Conservation (phyloP, 2,113 vertebrate genomes). For the Canis aureus region DNA sequence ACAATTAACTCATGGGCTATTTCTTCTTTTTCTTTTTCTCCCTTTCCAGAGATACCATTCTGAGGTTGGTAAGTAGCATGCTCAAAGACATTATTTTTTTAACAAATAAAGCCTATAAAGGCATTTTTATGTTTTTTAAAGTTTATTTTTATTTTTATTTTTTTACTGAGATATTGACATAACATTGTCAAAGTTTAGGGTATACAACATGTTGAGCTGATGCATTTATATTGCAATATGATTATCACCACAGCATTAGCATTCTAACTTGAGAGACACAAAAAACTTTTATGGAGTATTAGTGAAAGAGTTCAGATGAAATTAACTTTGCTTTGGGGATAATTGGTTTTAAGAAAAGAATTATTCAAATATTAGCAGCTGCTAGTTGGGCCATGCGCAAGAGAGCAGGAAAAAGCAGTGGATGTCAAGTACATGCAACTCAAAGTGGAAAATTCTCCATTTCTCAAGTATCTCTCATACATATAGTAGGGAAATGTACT, state of each 20-base stretch:
- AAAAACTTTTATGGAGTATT: neutral
- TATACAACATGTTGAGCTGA: neutral
- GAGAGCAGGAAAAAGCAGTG: neutral
- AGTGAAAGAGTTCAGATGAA: neutral
- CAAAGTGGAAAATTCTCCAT: neutral
- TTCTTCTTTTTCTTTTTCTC: neutral
- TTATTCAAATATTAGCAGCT: no score
- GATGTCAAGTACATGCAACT: rapidly evolving
- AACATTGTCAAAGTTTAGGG: neutral
- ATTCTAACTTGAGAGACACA: neutral
- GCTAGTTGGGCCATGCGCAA: neutral
- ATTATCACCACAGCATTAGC: neutral
- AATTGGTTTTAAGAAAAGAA: neutral
- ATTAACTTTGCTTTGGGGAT: neutral
- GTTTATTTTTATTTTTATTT: neutral
- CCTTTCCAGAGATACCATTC: neutral
- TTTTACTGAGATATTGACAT: neutral
- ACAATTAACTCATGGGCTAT: neutral
- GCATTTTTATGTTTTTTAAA: neutral
- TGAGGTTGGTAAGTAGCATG: neutral
- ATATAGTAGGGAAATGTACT: neutral
- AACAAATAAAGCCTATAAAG: neutral
- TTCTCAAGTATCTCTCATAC: neutral
- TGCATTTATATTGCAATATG: neutral
- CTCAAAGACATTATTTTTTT: neutral